phyloP scores from a whole-genome alignment of 2,888 invertebrate species.

The Cremastinae sp. region DNA sequence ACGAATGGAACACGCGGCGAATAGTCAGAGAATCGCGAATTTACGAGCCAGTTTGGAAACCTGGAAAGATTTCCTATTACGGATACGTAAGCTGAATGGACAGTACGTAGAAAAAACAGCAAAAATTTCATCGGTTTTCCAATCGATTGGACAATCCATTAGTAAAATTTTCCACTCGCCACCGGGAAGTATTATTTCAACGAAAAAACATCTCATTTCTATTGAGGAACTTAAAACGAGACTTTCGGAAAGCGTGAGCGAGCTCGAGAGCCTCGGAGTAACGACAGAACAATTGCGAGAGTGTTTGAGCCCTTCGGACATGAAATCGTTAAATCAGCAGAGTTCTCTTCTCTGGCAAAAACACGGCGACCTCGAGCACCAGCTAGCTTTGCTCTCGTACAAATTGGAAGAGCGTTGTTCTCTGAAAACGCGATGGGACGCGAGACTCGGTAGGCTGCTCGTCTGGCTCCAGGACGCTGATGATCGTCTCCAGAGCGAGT shows the following conservation, averaged over 20 bases:
- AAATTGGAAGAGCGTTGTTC: conserved; percentile 88
- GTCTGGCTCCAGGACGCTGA: conserved; percentile 88
- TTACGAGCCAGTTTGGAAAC: conserved; percentile 90
- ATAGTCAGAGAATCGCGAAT: conserved; percentile 89
- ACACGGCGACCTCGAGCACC: conserved; percentile 90
- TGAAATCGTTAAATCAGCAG: conserved; percentile 89
- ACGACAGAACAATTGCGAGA: conserved; percentile 92
- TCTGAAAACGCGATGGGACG: conserved; percentile 86
- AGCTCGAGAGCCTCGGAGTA: conserved; percentile 87
- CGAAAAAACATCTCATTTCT: conserved; percentile 85
- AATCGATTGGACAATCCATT: conserved; percentile 84
- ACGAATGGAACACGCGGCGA: conserved; percentile 90
- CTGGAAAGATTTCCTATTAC: conserved; percentile 88
- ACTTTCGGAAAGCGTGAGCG: conserved; percentile 83
- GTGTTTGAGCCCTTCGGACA: conserved; percentile 91
- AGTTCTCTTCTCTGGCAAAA: conserved; percentile 90
- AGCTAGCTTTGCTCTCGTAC: conserved; percentile 87
- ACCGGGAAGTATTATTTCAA: conserved; percentile 83
- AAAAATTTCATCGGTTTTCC: conserved; percentile 84
- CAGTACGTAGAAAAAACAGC: conserved; percentile 85
- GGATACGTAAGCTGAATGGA: conserved; percentile 84
- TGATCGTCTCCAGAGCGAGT: conserved; percentile 75
- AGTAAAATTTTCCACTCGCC: conserved; percentile 82
- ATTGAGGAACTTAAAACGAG: conserved; percentile 84
- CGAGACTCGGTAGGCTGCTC: conserved; percentile 84